These are phyloP conservation scores for Pangasius sanitwongsei DNA, from an alignment of 2,797 vertebrate genomes.

Conservation along the genomic window DNA sequence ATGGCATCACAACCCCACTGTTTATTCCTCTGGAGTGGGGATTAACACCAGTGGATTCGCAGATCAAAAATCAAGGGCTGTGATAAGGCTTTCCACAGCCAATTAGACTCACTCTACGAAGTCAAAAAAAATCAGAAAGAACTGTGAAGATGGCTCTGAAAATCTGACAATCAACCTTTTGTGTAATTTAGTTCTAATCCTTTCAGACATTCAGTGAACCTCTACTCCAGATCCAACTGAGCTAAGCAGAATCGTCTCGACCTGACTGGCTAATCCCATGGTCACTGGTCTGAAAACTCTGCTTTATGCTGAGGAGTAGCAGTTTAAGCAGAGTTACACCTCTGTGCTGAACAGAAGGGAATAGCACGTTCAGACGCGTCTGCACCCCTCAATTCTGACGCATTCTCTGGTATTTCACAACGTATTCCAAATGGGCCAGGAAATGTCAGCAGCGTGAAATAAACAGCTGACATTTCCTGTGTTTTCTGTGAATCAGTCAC, in stretches of 20 bases:
- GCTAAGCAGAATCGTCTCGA: neutral
- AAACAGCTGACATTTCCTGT: conserved; percentile 27
- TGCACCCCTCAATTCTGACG: neutral
- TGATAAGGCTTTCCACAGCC: neutral
- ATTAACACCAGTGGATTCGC: neutral
- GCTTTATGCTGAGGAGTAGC: neutral
- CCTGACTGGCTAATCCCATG: neutral
- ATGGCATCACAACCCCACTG: neutral
- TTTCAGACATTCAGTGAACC: neutral
- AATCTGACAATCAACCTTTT: neutral
- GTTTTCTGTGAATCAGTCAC: neutral
- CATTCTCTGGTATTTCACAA: conserved; percentile 41
- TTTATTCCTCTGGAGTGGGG: neutral
- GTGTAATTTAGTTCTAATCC: neutral
- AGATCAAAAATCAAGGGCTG: neutral
- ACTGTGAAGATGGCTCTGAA: neutral
- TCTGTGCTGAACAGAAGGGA: neutral
- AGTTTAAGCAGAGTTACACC: neutral
- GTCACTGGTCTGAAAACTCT: neutral
- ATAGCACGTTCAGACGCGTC: conserved; percentile 29
- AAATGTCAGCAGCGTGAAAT: conserved; percentile 10
- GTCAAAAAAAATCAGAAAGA: neutral
- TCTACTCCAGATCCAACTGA: neutral
- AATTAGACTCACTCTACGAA: neutral
- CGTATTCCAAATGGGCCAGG: conserved; percentile 24